These are phyloP conservation scores for Tipula vernalis DNA, from an alignment of 2,888 invertebrate species.

Conservation along the genomic window DNA sequence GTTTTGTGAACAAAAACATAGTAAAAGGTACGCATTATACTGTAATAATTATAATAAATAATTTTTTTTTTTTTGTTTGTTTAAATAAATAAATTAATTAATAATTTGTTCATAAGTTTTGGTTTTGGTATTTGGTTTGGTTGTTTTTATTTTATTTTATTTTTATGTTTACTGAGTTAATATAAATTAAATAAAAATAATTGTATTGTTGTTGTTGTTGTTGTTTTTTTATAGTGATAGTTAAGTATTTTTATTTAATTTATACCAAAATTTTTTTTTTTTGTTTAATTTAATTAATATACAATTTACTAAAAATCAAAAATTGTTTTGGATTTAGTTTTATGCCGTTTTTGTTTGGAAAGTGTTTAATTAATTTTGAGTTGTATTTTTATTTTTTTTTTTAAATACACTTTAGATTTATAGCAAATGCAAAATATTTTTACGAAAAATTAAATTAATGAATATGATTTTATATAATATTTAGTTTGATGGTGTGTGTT, in stretches of 20 bases:
- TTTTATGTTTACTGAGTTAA: not conserved
- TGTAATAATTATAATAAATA: not conserved
- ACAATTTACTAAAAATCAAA: not conserved
- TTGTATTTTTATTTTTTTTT: not conserved
- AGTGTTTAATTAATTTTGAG: not conserved
- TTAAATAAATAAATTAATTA: not conserved
- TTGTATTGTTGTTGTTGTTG: not conserved
- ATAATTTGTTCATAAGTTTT: not conserved
- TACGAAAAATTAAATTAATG: not conserved
- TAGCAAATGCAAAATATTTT: not conserved
- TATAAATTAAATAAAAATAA: not conserved
- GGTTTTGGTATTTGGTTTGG: not conserved
- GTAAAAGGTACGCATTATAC: not conserved
- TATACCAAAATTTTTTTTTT: not conserved
- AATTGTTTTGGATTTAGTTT: not conserved
- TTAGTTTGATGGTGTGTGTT: not conserved
- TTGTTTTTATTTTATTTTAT: not conserved
- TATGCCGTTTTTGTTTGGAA: not conserved
- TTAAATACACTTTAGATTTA: not conserved
- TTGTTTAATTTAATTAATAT: not conserved
- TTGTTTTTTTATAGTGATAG: not conserved
- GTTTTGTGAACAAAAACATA: not conserved
- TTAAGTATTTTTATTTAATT: not conserved
- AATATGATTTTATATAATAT: not conserved
- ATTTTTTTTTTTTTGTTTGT: not conserved